Percentiles rank a stretch among this genome's conserved stretches.
phyloP scores from a whole-genome alignment of 2,113 vertebrate species.

The Cephalopholis sonnerati region DNA sequence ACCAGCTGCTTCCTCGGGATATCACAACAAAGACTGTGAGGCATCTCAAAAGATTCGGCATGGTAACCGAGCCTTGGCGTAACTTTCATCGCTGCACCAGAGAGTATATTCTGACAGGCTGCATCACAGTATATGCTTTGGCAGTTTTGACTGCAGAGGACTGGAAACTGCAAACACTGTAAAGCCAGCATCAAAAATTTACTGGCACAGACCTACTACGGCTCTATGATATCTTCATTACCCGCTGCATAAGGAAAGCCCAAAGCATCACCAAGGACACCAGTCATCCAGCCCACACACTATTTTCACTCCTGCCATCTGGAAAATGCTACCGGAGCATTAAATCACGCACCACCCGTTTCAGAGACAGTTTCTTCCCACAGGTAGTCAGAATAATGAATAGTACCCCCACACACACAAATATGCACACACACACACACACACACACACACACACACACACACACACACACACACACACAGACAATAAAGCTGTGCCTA shows the following conservation, averaged over 20 bases:
- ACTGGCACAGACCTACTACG: slow-evolving; percentile 40
- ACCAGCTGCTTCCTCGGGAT: slow-evolving; percentile 38
- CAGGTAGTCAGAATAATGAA: slow-evolving; percentile 72
- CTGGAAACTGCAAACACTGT: slow-evolving; percentile 36
- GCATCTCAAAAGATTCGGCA: slow-evolving; percentile 43
- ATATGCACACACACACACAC: slow-evolving; percentile 27
- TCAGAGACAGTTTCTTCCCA: slow-evolving; percentile 68
- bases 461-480: slow-evolving; percentile 22
- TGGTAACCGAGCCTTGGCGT: slow-evolving; percentile 27
- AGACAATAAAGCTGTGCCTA: slow-evolving; percentile 26
- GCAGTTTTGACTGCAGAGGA: slow-evolving; percentile 32
- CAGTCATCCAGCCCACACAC: slow-evolving; percentile 73
- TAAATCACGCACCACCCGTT: slow-evolving; percentile 66
- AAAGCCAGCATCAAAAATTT: slow-evolving; percentile 55
- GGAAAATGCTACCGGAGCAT: slow-evolving; percentile 67
- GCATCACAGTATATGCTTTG: slow-evolving; percentile 32
- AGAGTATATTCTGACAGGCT: slow-evolving; percentile 41
- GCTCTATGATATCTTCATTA: slow-evolving; percentile 73
- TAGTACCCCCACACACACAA: slow-evolving; percentile 21
- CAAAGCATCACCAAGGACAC: slow-evolving; percentile 74
- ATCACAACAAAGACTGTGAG: slow-evolving; percentile 39
- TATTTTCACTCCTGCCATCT: slow-evolving; percentile 69
- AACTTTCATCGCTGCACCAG: slow-evolving; percentile 34
- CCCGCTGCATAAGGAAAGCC: slow-evolving; percentile 66
- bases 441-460: slow-evolving; percentile 26